Base-by-base conservation (phyloP, 2,888 invertebrate species). In the Meteorus colon region DNA sequence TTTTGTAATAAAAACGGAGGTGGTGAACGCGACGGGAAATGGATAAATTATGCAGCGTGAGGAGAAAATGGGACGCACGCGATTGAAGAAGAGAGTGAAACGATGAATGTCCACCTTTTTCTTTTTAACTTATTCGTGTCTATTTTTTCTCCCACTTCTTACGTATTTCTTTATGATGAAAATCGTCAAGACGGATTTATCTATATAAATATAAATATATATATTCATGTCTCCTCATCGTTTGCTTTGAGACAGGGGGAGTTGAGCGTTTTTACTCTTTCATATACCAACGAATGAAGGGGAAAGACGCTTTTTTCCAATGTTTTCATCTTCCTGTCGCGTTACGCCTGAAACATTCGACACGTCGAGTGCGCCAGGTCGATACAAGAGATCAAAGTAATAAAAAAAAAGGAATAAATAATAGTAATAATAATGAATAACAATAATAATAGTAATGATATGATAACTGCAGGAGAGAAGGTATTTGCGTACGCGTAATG, bases 1-100 rank as follows among this genome's bases (percentile, higher is more conserved):
- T 79, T 80, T 79, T 78, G 77, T 78, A 77, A 79, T 75, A 59
- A 60, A 19, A 55, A 51, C 14, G 34, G 24, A 67, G 45, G 19
- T 60, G 68, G 27, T 41, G 48, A 34, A 62, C 48, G 68, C 68
- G 68, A 48, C 68, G 34, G 74, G 67, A 59, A 59, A 70, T 70
- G 34, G 59, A 70, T 55, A 19, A 27, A 19, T 41, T 29, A 29
- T 51, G 29, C 8, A 27, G 29, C 16, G 34, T 19, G 24, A 70
- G 19, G 59, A 70, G 55, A 19, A 27, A 55, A 34, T 29, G 19
- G 10, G 24, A 51, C 29, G 27, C 29, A 24, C 41, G 19, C 24
- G 27, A n/a, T 66, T 45, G 19, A n/a, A 66, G 27, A 66, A 2
- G 41, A 66, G 41, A 66, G 66, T 41, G 37, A n/a, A 66, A 66